Evolutionary conservation across 2,888 invertebrate genomes (phyloP).

Genomic region (Napeogenes sylphis): DNA sequence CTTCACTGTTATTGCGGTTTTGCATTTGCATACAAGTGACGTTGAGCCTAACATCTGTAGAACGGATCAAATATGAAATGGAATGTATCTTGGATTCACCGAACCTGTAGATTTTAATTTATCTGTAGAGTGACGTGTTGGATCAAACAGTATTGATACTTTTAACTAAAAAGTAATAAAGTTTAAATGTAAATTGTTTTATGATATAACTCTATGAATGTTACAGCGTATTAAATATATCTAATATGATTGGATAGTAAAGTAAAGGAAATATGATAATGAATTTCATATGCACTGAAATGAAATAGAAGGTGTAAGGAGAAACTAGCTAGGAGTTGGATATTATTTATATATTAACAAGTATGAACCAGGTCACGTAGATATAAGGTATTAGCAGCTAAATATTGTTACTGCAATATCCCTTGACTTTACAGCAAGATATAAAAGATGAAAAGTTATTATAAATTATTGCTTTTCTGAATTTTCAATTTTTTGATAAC

Average conservation of each 20-base stretch:
- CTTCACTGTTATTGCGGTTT: not conserved
- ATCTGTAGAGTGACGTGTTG: not conserved
- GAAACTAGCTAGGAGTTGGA: not conserved
- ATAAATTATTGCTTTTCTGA: too few relatives aligned
- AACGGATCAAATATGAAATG: not conserved
- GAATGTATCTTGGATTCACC: not conserved
- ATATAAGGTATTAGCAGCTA: slow-evolving; percentile 20
- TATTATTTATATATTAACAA: slow-evolving; percentile 1
- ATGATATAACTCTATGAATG: too few relatives aligned
- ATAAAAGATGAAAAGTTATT: slow-evolving; percentile 14
- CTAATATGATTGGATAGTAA: too few relatives aligned
- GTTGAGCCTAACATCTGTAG: not conserved
- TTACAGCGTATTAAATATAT: too few relatives aligned
- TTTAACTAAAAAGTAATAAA: not conserved
- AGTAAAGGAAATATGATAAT: too few relatives aligned
- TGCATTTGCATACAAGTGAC: slow-evolving; percentile 10
- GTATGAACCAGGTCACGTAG: slow-evolving; percentile 22
- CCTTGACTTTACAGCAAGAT: slow-evolving; percentile 23
- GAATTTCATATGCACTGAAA: too few relatives aligned
- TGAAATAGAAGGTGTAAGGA: not conserved
- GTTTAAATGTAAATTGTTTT: too few relatives aligned
- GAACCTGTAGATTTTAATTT: too few relatives aligned
- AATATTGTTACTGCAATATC: slow-evolving; percentile 25
- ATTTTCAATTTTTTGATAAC: not conserved
- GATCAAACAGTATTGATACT: not conserved